A percentile compares a stretch with the other conserved stretches of the same genome.
Conservation (phyloP, 2,113 vertebrate genomes). For the Aptenodytes patagonicus region DNA sequence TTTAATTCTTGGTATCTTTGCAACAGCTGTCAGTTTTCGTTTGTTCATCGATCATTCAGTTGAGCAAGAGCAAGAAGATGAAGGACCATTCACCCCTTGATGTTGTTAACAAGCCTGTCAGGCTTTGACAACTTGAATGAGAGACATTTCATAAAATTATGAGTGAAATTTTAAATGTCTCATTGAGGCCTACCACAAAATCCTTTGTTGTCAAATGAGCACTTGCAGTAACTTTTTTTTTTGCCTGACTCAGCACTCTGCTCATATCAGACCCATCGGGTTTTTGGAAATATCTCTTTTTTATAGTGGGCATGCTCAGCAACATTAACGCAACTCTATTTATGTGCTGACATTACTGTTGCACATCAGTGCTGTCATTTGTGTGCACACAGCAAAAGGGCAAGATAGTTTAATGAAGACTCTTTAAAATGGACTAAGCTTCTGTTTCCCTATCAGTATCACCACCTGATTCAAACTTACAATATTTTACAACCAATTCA, state of each 20-base stretch:
- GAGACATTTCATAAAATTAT: constrained; percentile 41
- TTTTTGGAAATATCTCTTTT: not conserved
- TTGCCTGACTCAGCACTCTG: not conserved
- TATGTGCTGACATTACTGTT: not conserved
- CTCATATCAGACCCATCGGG: not conserved
- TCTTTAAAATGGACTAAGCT: not conserved
- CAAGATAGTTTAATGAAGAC: not conserved
- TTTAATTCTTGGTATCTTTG: not conserved
- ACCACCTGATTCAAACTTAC: not conserved
- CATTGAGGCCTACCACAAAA: constrained; percentile 19
- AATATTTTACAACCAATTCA: not conserved
- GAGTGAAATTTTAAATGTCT: constrained; percentile 47
- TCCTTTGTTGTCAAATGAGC: constrained; percentile 19
- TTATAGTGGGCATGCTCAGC: not conserved
- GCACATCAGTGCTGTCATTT: not conserved
- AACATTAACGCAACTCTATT: not conserved
- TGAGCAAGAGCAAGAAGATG: constrained; percentile 42
- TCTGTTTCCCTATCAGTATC: not conserved
- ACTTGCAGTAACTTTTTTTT: not conserved
- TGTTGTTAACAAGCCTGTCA: constrained; percentile 56
- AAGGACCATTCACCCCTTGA: constrained; percentile 52
- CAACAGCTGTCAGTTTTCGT: constrained; percentile 49
- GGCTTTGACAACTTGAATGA: constrained; percentile 56
- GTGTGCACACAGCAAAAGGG: not conserved
- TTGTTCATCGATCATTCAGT: constrained; percentile 62